phyloP scores from a whole-genome alignment of 2,888 invertebrate species.

The Drosophila anomelani region DNA sequence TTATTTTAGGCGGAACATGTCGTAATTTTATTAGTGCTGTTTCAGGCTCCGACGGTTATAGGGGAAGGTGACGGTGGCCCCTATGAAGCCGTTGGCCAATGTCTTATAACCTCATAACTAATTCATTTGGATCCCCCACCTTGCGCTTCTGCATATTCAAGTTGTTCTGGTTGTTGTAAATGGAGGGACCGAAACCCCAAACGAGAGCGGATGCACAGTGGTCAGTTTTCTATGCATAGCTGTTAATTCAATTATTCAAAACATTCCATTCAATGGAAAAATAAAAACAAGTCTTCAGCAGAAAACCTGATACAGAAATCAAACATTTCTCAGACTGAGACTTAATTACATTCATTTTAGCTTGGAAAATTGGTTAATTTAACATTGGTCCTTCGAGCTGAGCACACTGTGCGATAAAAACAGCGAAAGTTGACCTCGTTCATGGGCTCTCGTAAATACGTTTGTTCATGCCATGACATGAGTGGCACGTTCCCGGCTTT shows the following conservation, averaged over 20 bases:
- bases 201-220: neutral
- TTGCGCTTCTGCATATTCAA: conserved; percentile 67
- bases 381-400: neutral
- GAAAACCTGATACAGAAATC: neutral
- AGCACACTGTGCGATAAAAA: neutral
- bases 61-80: conserved; percentile 11
- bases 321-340: no score
- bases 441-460: conserved; percentile 33
- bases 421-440: conserved; percentile 12
- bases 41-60: conserved; percentile 10
- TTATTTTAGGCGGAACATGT: conserved; percentile 29
- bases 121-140: conserved; percentile 60
- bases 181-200: neutral
- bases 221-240: no score
- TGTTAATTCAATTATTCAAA: neutral
- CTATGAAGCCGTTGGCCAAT: conserved; percentile 33
- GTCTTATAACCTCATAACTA: conserved; percentile 60
- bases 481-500: conserved; percentile 18
- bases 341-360: neutral
- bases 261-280: neutral
- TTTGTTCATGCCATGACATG: conserved; percentile 32
- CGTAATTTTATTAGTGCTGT: conserved; percentile 65
- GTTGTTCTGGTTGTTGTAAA: conserved; percentile 25
- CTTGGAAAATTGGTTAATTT: neutral
- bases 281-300: neutral